Percentiles rank a stretch among this genome's conserved stretches.
phyloP scores from a whole-genome alignment of 1,140 invertebrate genomes.

The Psix sp. region DNA sequence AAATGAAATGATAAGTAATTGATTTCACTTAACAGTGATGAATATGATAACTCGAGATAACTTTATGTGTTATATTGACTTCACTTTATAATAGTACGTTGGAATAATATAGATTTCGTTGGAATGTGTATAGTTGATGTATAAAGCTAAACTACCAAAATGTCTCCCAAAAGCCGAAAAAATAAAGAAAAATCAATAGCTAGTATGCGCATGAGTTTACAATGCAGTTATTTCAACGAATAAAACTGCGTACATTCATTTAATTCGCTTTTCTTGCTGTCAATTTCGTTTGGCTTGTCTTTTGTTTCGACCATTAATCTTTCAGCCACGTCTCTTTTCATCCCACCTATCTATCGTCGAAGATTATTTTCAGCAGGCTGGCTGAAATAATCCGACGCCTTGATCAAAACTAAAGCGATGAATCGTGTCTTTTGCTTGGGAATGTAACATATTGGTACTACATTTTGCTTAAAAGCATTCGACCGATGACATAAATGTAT shows the following conservation, averaged over 20 bases:
- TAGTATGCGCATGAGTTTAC: too few species aligned
- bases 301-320: slow-evolving; percentile 17
- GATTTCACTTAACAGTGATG: too few species aligned
- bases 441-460: slow-evolving; percentile 45
- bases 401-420: slow-evolving; percentile 27
- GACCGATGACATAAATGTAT: slow-evolving; percentile 39
- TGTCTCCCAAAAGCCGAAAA: too few species aligned
- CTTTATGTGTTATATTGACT: too few species aligned
- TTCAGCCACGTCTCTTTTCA: slow-evolving; percentile 11
- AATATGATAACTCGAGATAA: too few species aligned
- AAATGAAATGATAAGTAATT: too few species aligned
- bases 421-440: slow-evolving; percentile 32
- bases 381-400: slow-evolving; percentile 27
- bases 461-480: slow-evolving; percentile 50
- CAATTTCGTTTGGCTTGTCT: slow-evolving; percentile 2
- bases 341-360: slow-evolving; percentile 21
- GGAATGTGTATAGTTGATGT: too few species aligned
- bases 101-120: too few species aligned
- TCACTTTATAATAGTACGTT: too few species aligned
- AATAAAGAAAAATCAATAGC: too few species aligned
- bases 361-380: slow-evolving; percentile 20
- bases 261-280: not conserved
- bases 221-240: too few species aligned
- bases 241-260: not conserved
- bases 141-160: too few species aligned